phyloP scores from a whole-genome alignment of 1,140 invertebrate species.

The Hesperophylax magnus region DNA sequence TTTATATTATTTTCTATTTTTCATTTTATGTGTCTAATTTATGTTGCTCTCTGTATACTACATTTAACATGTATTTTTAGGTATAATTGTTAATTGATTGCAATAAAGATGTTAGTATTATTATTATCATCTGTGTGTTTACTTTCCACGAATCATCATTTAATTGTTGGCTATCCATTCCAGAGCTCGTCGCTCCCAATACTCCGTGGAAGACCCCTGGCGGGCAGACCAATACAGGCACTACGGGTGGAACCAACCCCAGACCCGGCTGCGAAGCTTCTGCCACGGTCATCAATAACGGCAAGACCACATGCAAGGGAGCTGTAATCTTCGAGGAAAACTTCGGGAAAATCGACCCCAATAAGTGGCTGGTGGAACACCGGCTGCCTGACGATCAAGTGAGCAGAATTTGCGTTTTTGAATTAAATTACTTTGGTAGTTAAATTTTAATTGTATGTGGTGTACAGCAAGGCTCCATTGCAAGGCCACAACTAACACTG shows the following conservation, averaged over 20 bases:
- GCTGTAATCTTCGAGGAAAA: slow-evolving; percentile 62
- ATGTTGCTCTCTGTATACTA: no score
- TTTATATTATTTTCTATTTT: no score
- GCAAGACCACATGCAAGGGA: slow-evolving; percentile 58
- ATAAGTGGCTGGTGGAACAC: slow-evolving; percentile 58
- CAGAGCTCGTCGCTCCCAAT: slow-evolving; percentile 11
- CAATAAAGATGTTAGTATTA: no score
- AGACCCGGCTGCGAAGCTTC: slow-evolving; percentile 32
- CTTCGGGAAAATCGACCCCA: slow-evolving; percentile 56
- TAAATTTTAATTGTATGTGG: no score
- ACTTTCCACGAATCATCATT: neutral
- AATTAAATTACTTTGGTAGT: no score
- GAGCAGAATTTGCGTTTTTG: neutral
- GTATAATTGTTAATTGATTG: no score
- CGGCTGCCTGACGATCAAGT: slow-evolving; percentile 46
- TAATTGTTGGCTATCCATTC: neutral
- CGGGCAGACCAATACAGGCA: neutral
- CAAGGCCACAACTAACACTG: no score
- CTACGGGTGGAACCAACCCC: neutral
- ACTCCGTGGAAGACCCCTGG: slow-evolving; percentile 11
- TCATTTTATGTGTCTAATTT: no score
- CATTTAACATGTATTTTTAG: no score
- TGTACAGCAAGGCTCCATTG: no score
- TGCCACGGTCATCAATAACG: slow-evolving; percentile 48
- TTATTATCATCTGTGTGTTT: no score